These are phyloP conservation scores for Eidolon helvum DNA, from an alignment of 2,113 vertebrate species.

Conservation along the genomic window DNA sequence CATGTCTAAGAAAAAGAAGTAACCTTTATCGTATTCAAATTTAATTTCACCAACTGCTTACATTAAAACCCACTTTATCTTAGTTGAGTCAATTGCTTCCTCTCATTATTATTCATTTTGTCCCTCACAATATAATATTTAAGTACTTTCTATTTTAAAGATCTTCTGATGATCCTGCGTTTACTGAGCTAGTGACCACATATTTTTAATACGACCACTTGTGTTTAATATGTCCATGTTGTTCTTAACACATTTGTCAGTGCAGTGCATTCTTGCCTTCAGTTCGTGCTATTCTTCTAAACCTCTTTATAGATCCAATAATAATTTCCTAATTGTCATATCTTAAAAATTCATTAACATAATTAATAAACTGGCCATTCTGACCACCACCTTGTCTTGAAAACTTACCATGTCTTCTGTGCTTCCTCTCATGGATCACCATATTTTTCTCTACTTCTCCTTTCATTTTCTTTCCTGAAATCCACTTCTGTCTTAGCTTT, in stretches of 20 bases:
- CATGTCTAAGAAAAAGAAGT: not conserved
- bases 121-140: not conserved
- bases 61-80: not conserved
- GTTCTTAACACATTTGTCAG: not conserved
- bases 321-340: not conserved
- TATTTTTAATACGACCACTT: not conserved
- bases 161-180: accelerated
- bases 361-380: not conserved
- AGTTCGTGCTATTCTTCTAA: not conserved
- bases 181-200: not conserved
- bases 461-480: not conserved
- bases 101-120: not conserved
- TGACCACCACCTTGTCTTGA: not conserved
- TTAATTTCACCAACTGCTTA: not conserved
- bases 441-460: not conserved
- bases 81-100: not conserved
- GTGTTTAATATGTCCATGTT: not conserved
- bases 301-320: not conserved
- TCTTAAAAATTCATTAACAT: not conserved
- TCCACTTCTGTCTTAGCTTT: not conserved
- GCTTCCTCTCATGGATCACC: not conserved
- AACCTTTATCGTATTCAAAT: not conserved
- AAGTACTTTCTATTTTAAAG: not conserved
- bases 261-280: not conserved
- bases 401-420: not conserved